Conservation (phyloP, 2,888 invertebrate species). For the Celastrina argiolus region DNA sequence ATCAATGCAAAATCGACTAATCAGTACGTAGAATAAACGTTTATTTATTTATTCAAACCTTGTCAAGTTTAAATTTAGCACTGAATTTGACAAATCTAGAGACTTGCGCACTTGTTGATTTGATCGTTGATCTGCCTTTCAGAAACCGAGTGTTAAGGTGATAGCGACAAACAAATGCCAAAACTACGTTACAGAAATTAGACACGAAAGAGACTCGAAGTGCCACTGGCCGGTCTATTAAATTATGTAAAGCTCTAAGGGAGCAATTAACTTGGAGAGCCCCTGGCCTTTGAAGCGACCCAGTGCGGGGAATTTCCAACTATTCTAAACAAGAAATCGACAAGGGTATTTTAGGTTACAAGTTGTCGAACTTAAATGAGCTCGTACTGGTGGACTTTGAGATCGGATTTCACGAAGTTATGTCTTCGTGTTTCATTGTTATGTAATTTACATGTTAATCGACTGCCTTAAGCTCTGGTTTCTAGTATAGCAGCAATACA, state of each 20-base stretch:
- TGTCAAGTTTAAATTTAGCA: no score
- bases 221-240: slow-evolving; percentile 13
- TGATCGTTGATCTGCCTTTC: no score
- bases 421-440: background rate
- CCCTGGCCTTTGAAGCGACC: slow-evolving; percentile 45
- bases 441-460: background rate
- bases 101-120: no score
- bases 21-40: no score
- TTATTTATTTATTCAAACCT: no score
- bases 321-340: slow-evolving; percentile 38
- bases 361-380: slow-evolving; percentile 32
- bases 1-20: no score
- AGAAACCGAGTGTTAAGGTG: no score
- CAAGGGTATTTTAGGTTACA: slow-evolving; percentile 31
- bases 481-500: background rate
- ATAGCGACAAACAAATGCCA: background rate
- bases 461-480: background rate
- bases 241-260: slow-evolving; percentile 48
- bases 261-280: slow-evolving; percentile 58
- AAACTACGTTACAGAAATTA: slow-evolving; percentile 9
- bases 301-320: slow-evolving; percentile 43
- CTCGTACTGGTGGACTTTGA: slow-evolving; percentile 14
- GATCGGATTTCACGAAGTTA: background rate
- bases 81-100: no score
- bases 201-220: background rate